Conservation (phyloP, 2,888 invertebrate genomes). For the Sminthurinus aureus region DNA sequence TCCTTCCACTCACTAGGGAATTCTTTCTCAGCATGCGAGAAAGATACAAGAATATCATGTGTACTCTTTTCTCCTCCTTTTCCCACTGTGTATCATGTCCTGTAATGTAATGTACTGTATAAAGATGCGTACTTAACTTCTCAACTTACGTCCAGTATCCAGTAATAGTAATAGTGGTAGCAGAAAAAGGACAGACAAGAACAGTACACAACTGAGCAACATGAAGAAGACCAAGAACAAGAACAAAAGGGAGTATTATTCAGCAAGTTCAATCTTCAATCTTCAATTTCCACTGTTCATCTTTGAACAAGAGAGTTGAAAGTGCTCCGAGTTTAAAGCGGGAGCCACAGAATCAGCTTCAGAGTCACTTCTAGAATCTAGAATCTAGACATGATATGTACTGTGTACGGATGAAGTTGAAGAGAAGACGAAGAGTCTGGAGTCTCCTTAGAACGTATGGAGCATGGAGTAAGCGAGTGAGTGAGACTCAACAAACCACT, state of each 20-base stretch:
- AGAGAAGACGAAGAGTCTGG: conserved; percentile 16
- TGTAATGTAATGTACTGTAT: too few species aligned
- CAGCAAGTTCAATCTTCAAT: background rate
- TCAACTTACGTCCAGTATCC: too few species aligned
- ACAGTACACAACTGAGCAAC: too few species aligned
- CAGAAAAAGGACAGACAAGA: too few species aligned
- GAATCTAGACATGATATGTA: background rate
- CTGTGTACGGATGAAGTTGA: too few species aligned
- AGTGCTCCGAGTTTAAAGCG: background rate
- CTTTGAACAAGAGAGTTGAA: background rate
- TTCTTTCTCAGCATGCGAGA: conserved; percentile 48
- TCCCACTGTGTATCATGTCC: too few species aligned
- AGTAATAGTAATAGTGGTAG: too few species aligned
- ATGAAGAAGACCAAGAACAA: too few species aligned
- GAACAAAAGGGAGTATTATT: background rate
- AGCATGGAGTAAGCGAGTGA: background rate
- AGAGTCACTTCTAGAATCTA: too few species aligned
- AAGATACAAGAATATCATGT: background rate
- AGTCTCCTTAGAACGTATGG: background rate
- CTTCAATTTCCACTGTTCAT: background rate
- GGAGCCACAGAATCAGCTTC: background rate
- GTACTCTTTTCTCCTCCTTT: too few species aligned
- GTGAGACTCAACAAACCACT: conserved; percentile 33
- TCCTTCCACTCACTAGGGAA: conserved; percentile 22
- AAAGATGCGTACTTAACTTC: too few species aligned